Base-by-base conservation (phyloP, 2,888 invertebrate genomes). In the Caenorhabditis sp. region DNA sequence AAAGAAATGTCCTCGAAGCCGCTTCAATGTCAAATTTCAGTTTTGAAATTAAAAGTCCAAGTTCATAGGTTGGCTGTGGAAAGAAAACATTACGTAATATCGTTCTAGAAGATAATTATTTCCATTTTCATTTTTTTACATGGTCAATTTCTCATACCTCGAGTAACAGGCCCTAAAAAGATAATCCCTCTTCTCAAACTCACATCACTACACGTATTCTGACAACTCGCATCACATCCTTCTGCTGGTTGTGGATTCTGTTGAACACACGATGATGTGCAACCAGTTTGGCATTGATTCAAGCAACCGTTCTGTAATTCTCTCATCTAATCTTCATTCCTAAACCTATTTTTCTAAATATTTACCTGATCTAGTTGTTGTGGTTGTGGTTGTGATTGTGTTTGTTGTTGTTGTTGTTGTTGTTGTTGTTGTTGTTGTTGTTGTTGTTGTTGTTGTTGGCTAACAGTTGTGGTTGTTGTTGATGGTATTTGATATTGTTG, bases 221-320 rank as follows among this genome's bases (percentile, higher is more conserved):
- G 43, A 62, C 79, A 79, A 31, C 70, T 79, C 14, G 74, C 20
- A 1, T 59, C 59, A 43, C 79, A 79, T 53, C 77, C 77, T 38
- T 77, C 75, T 5, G 61, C 31, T 21, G 78, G 78, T 20, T 69
- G 68, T 4, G 77, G 67, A 10, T 56, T 64, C 17, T 59, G 36
- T 52, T 71, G 67, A 27, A 59, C 61, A 58, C 79, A 79, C 14
- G 76, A 76, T 17, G 67, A 69, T 17, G 59, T 57, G 38, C 79
- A 79, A 12, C 79, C 79, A 17, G 64, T 63, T 38, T 75, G 66
- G 23, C 79, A 79, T n/a, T 71, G 70, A n/a, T 67, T 27, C 59
- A 77, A 61, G 53, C 79, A 79, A 4, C 7, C 8, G 20, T 56
- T 25, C 43, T 43, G 17, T 7, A 43, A 43, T 12, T 14, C 5